Conservation (phyloP, 2,113 vertebrate genomes). For the Scomber japonicus region DNA sequence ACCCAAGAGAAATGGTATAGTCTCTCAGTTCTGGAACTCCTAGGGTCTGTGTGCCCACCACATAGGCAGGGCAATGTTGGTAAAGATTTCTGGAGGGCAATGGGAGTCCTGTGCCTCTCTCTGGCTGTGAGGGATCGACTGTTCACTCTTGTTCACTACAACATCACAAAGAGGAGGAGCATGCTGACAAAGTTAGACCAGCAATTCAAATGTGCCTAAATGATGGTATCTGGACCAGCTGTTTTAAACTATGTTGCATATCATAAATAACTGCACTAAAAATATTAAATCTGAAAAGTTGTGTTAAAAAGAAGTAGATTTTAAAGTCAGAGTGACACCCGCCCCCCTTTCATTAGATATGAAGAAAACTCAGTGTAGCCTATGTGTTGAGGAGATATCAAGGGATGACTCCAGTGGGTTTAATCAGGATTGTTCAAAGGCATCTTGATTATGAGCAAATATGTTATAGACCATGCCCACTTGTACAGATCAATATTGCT, state of each 20-base stretch:
- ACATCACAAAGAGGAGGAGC: conserved; percentile 77
- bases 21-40: conserved; percentile 32
- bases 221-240: not conserved
- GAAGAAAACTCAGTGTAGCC: no score
- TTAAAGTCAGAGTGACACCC: no score
- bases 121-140: conserved; percentile 65
- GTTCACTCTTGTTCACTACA: conserved; percentile 63
- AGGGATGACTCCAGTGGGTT: no score
- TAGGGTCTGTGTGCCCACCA: conserved; percentile 5
- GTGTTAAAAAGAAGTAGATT: not conserved
- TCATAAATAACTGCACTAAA: not conserved
- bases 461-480: no score
- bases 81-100: conserved; percentile 61
- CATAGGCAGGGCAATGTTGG: conserved; percentile 34
- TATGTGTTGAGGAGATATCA: no score
- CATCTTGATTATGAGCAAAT: no score
- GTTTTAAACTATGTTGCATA: not conserved
- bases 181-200: conserved; percentile 35
- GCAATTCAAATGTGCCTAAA: not conserved
- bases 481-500: no score
- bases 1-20: conserved; percentile 41
- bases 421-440: no score
- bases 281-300: not conserved
- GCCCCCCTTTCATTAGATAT: no score
- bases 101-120: conserved; percentile 47